Percentiles rank a stretch among this genome's conserved stretches.
These are phyloP conservation scores for Balaeniceps rex DNA, from an alignment of 2,113 vertebrate genomes.

Conservation along the genomic window DNA sequence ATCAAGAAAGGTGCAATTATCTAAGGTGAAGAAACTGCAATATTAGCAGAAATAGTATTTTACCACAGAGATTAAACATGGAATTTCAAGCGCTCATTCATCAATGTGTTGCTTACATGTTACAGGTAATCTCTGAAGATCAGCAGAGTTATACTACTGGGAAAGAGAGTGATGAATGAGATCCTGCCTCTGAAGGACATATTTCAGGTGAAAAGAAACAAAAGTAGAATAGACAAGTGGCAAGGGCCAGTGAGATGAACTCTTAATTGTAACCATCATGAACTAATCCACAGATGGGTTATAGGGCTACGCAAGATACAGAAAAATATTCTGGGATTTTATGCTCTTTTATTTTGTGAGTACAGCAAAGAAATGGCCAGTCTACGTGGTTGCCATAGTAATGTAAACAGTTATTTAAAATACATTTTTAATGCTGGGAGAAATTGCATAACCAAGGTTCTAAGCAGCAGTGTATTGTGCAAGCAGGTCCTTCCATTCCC, in stretches of 20 bases:
- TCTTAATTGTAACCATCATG: not conserved
- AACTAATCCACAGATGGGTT: not conserved
- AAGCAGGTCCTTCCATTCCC: not conserved
- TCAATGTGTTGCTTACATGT: not conserved
- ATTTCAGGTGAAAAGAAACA: not conserved
- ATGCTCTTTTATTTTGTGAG: not conserved
- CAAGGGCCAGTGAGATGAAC: not conserved
- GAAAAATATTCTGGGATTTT: not conserved
- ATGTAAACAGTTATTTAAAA: not conserved
- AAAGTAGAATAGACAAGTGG: not conserved
- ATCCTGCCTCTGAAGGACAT: not conserved
- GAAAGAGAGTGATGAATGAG: conserved; percentile 32
- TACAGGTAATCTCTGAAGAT: conserved; percentile 33
- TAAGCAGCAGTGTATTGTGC: not conserved
- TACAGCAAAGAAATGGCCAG: not conserved
- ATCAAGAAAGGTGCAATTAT: conserved; percentile 28
- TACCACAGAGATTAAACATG: not conserved
- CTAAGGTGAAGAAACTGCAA: conserved; percentile 9
- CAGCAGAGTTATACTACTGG: not conserved
- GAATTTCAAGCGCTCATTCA: conserved; percentile 9
- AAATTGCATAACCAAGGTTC: not conserved
- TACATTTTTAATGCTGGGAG: not conserved
- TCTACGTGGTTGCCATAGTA: not conserved
- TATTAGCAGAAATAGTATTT: conserved; percentile 31
- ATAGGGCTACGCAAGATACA: not conserved